Conservation (phyloP, 2,888 invertebrate genomes). For the Habroteleia sp. region DNA sequence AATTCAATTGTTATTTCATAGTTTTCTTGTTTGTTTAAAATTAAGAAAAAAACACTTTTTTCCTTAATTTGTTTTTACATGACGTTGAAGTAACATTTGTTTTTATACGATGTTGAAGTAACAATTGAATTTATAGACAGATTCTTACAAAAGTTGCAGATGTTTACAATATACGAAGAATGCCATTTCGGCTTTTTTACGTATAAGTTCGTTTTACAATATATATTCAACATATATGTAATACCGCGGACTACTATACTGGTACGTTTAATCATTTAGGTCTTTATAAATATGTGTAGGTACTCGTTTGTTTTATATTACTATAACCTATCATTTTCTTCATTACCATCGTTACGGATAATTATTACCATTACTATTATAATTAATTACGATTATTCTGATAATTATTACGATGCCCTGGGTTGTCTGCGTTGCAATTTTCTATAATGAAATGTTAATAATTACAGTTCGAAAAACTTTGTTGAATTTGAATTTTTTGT, state of each 20-base stretch:
- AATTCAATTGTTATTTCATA: slow-evolving; percentile 44
- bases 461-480: slow-evolving; percentile 5
- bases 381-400: too few species aligned
- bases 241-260: slow-evolving; percentile 35
- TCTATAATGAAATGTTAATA: slow-evolving; percentile 1
- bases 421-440: slow-evolving; percentile 27
- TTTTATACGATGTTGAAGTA: slow-evolving; percentile 24
- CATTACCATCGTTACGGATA: slow-evolving; percentile 40
- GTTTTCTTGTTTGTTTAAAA: background rate
- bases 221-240: slow-evolving; percentile 11
- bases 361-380: slow-evolving; percentile 53
- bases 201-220: slow-evolving; percentile 8
- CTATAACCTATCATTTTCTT: slow-evolving; percentile 38
- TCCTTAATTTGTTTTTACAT: background rate
- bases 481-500: background rate
- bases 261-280: slow-evolving; percentile 17
- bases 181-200: slow-evolving; percentile 4
- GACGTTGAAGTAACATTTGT: slow-evolving; percentile 38
- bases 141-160: slow-evolving; percentile 30
- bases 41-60: background rate
- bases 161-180: slow-evolving; percentile 28
- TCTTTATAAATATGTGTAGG: slow-evolving; percentile 55
- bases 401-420: slow-evolving; percentile 66
- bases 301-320: slow-evolving; percentile 61
- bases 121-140: slow-evolving; percentile 23